These are phyloP conservation scores for Bubo blakistoni DNA, from an alignment of 2,113 vertebrate genomes.

Conservation along the genomic window DNA sequence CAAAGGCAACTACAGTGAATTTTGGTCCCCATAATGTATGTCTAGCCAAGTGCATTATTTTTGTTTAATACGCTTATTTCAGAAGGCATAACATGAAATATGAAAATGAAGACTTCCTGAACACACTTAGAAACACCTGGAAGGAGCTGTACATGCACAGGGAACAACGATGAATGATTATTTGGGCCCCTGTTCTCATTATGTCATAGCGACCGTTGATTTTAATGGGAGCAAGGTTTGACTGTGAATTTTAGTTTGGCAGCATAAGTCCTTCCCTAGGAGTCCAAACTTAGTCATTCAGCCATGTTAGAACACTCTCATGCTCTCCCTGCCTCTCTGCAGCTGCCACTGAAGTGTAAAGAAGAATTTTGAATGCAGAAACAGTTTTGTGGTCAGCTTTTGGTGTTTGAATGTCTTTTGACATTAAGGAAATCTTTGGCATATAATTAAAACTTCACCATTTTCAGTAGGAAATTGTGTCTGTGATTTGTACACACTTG, in stretches of 20 bases:
- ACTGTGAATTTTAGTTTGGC: neutral
- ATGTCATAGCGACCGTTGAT: neutral
- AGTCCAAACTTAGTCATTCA: neutral
- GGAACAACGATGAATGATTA: neutral
- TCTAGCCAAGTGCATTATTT: neutral
- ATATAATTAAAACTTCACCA: neutral
- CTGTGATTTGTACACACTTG: neutral
- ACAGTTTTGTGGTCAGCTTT: neutral
- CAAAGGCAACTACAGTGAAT: neutral
- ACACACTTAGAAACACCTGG: neutral
- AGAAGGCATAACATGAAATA: neutral
- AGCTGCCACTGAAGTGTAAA: neutral
- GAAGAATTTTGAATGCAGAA: neutral
- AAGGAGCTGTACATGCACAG: neutral
- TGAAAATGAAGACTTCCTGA: neutral
- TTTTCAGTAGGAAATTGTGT: neutral
- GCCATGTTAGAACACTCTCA: fast-evolving
- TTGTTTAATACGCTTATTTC: neutral
- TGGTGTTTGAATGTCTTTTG: neutral
- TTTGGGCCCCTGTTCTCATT: neutral
- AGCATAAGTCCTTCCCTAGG: neutral
- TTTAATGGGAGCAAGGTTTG: neutral
- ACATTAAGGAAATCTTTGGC: neutral
- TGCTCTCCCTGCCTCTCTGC: neutral
- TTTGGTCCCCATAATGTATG: neutral